Evolutionary conservation across 2,888 invertebrate species (phyloP).

Genomic region (Epirrhoe tristata): DNA sequence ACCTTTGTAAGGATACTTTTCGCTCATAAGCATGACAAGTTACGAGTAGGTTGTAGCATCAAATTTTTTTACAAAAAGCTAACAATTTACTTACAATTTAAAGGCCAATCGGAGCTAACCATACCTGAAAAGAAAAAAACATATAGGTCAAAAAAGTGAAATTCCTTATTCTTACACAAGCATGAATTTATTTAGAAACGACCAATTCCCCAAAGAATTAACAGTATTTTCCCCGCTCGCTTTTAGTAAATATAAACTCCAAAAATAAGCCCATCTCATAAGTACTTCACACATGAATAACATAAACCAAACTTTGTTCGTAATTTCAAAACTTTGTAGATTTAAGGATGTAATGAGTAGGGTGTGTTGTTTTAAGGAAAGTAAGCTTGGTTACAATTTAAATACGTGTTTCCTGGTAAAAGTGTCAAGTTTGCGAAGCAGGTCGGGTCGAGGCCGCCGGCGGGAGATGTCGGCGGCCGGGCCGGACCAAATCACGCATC

Average conservation of each 20-base stretch:
- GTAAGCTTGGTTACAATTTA: slow-evolving; percentile 69
- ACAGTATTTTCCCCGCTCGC: slow-evolving; percentile 11
- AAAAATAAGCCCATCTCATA: slow-evolving; percentile 32
- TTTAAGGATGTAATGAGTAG: slow-evolving; percentile 52
- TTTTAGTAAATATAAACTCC: slow-evolving; percentile 22
- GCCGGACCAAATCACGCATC: slow-evolving; percentile 66
- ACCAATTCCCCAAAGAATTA: background rate
- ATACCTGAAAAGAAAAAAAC: slow-evolving; percentile 18
- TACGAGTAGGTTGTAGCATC: no score
- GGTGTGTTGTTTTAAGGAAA: slow-evolving; percentile 57
- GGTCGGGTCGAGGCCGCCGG: slow-evolving; percentile 46
- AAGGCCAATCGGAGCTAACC: slow-evolving; percentile 1
- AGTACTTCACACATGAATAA: slow-evolving; percentile 40
- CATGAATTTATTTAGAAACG: background rate
- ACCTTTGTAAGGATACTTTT: no score
- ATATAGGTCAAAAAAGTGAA: background rate
- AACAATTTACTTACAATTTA: background rate
- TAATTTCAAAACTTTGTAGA: slow-evolving; percentile 49
- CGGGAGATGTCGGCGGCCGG: slow-evolving; percentile 42
- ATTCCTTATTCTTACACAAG: background rate
- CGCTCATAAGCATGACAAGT: no score
- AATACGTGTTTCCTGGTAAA: slow-evolving; percentile 66
- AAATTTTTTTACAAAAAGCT: no score
- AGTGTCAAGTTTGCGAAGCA: slow-evolving; percentile 55
- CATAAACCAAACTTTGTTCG: slow-evolving; percentile 41